Evolutionary conservation across 2,113 vertebrate species (phyloP), one percentile per base, ranked within the genome.

Genomic region (Poeciliopsis prolifica): DNA sequence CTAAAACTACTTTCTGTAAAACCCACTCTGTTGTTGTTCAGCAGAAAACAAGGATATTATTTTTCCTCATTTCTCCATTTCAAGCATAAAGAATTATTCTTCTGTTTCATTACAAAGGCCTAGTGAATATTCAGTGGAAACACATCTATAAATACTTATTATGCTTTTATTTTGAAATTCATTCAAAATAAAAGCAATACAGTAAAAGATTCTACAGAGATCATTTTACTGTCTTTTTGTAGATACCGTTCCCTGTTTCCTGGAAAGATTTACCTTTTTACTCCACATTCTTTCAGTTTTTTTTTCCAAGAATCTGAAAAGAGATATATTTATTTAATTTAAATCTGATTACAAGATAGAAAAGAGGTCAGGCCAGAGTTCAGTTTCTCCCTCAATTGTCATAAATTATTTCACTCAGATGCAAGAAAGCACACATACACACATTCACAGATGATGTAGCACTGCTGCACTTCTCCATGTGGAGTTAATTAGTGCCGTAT

Each of bases 401-500:
- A 75, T 77, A 69, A 64, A 71, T 76, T 64, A 75, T 30, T 33
- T 30, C 61, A 60, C 70, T 72, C 26, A 17, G 33, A 60, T 19
- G 68, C 54, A 64, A 60, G 63, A 28, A 69, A 29, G 62, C 5
- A 26, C 15, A 29, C 35, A n/a, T 58, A 58, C 22, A 74, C 68
- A 48, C n/a, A 5, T 24, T 51, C 28, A 61, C 48, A 31, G 26
- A 81, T 78, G 67, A 82, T 75, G 40, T 35, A 58, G 19, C 68
- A 11, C 64, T 54, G 33, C 63, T 74, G 73, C 51, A 84, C 78
- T 72, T 54, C 30, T 74, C 69, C 81, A 83, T 78, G 75, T 83
- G 75, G 82, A 69, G 70, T 68, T 85, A 78, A 89, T 89, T 74
- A 85, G 37, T 72, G 69, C 72, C 71, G 81, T 84, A 65, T 82